Percentiles rank a stretch among this genome's conserved stretches.
phyloP scores from a whole-genome alignment of 2,113 vertebrate genomes.

The Diphyllodes magnificus region DNA sequence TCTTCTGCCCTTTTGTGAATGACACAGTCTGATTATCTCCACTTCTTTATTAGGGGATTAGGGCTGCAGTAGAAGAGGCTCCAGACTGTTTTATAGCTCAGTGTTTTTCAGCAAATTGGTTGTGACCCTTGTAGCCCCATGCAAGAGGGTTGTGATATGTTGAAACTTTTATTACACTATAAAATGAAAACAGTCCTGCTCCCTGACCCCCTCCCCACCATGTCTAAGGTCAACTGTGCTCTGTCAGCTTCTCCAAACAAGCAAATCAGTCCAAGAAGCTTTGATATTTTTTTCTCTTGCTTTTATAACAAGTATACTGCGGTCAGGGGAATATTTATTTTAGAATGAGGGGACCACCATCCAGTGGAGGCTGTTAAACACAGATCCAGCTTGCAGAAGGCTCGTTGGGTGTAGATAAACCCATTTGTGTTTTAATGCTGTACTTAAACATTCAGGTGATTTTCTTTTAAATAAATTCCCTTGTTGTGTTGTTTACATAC shows the following conservation, averaged over 20 bases:
- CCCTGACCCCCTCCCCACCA: not conserved
- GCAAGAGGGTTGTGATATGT: not conserved
- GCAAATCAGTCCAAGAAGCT: not conserved
- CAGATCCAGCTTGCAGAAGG: not conserved
- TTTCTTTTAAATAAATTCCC: not conserved
- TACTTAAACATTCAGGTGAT: not conserved
- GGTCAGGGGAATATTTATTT: not conserved
- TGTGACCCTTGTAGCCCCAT: not conserved
- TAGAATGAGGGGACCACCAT: not conserved
- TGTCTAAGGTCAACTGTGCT: not conserved
- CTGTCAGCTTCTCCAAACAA: constrained; percentile 34
- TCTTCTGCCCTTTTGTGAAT: not conserved
- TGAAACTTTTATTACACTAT: constrained; percentile 39
- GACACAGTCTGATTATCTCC: not conserved
- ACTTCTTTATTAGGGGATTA: not conserved
- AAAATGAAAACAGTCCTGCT: not conserved
- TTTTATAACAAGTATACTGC: constrained; percentile 1
- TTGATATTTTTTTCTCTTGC: constrained; percentile 5
- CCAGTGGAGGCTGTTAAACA: not conserved
- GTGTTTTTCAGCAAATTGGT: not conserved
- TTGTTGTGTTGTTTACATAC: not conserved
- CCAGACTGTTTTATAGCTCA: not conserved
- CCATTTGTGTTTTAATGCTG: not conserved
- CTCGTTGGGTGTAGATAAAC: not conserved
- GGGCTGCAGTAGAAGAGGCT: not conserved